A percentile compares a stretch with the other conserved stretches of the same genome.
phyloP scores from a whole-genome alignment of 2,797 vertebrate genomes.

The Sus cebifrons region DNA sequence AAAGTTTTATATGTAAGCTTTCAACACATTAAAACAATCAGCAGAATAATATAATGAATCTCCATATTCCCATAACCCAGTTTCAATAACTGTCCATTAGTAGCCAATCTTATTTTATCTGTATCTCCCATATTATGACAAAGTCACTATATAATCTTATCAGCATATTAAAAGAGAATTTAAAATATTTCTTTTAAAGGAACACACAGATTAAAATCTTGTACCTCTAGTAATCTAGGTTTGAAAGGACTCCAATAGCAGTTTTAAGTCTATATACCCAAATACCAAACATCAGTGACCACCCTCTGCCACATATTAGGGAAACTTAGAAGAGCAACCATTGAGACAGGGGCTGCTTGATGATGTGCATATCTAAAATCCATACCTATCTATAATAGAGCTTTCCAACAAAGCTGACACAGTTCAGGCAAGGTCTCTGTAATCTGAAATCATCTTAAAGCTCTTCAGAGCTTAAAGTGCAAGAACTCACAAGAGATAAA shows the following conservation, averaged over 20 bases:
- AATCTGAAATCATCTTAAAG: neutral
- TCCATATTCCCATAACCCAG: neutral
- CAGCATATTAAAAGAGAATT: conserved; percentile 30
- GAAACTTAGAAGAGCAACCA: neutral
- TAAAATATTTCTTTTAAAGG: neutral
- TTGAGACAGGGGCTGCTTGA: neutral
- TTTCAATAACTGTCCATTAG: neutral
- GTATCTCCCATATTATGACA: neutral
- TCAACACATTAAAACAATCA: neutral
- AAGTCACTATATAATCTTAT: neutral
- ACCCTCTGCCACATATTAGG: neutral
- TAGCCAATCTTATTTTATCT: conserved; percentile 13
- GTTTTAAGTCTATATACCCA: conserved; percentile 26
- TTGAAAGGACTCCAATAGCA: neutral
- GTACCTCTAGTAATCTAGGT: neutral
- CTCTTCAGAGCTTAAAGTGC: neutral
- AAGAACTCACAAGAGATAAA: neutral
- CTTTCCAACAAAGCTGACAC: neutral
- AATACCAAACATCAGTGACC: neutral
- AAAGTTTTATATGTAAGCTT: neutral
- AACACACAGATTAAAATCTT: neutral
- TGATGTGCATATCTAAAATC: neutral
- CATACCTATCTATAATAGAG: neutral
- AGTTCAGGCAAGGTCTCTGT: neutral
- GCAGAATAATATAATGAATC: neutral